phyloP scores from a whole-genome alignment of 1,140 invertebrate genomes.

The Lasaia peninsularis region DNA sequence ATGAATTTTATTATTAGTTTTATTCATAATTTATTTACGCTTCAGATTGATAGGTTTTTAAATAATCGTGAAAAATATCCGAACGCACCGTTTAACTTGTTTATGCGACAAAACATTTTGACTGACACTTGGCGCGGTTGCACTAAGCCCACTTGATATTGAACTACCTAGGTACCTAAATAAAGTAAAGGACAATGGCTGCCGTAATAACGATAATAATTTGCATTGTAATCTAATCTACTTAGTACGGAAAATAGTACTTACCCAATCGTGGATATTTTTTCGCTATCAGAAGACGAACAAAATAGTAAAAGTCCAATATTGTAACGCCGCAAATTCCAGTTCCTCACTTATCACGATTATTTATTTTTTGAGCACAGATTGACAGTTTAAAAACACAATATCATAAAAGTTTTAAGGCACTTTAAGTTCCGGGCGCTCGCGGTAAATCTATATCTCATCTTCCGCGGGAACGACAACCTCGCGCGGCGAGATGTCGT shows the following conservation, averaged over 20 bases:
- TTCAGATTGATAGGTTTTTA: too few species aligned
- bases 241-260: constrained; percentile 41
- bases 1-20: too few species aligned
- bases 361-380: constrained; percentile 58
- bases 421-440: constrained; percentile 43
- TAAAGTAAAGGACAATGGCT: constrained; percentile 47
- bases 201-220: constrained; percentile 66
- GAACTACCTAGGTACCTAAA: constrained; percentile 45
- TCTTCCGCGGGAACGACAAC: constrained; percentile 65
- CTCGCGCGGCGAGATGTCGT: constrained; percentile 71
- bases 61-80: neutral
- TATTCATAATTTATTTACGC: too few species aligned
- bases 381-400: constrained; percentile 52
- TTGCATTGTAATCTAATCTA: constrained; percentile 75
- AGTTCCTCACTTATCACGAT: constrained; percentile 66
- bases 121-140: constrained; percentile 27
- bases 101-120: constrained; percentile 40
- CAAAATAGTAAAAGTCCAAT: constrained; percentile 57
- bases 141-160: constrained; percentile 50
- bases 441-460: constrained; percentile 44
- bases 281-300: constrained; percentile 56
- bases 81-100: constrained; percentile 24
- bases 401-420: constrained; percentile 40
- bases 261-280: constrained; percentile 75
- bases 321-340: constrained; percentile 29